phyloP scores from a whole-genome alignment of 2,797 vertebrate genomes.

The Anguilla obscura region DNA sequence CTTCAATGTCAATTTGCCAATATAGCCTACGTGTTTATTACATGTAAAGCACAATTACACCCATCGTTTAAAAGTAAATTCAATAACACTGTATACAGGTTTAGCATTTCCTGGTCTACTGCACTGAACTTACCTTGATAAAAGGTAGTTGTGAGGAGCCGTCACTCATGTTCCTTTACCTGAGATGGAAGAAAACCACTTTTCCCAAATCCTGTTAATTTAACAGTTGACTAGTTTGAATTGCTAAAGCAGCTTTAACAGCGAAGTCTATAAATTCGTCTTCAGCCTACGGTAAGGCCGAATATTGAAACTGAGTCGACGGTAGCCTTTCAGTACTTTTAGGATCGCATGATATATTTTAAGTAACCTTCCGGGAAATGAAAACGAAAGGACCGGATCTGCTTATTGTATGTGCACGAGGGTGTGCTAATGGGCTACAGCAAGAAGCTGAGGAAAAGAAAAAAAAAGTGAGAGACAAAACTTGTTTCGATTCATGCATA shows the following conservation, averaged over 20 bases:
- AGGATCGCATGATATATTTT: conserved; percentile 37
- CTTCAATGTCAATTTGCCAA: background rate
- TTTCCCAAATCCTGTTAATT: conserved; percentile 27
- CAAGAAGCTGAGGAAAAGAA: background rate
- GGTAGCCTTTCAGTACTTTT: conserved; percentile 2
- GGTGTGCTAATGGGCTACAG: conserved; percentile 27
- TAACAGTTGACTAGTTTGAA: background rate
- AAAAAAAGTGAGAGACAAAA: conserved; percentile 42
- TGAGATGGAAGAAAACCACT: conserved; percentile 17
- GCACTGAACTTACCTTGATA: conserved; percentile 64
- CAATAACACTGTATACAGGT: background rate
- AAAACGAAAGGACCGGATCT: conserved; percentile 81
- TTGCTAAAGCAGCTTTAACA: background rate
- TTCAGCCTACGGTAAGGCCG: background rate
- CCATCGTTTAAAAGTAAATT: background rate
- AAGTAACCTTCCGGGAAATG: conserved; percentile 77
- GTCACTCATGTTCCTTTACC: conserved; percentile 58
- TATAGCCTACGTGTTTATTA: background rate
- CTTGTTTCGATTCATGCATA: background rate
- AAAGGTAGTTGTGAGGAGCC: conserved; percentile 54
- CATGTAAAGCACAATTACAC: background rate
- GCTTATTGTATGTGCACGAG: conserved; percentile 27
- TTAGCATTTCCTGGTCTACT: conserved; percentile 22
- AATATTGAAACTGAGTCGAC: background rate
- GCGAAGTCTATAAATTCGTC: background rate